Conservation (phyloP, 1,140 invertebrate genomes). For the Platorchestia sp. region DNA sequence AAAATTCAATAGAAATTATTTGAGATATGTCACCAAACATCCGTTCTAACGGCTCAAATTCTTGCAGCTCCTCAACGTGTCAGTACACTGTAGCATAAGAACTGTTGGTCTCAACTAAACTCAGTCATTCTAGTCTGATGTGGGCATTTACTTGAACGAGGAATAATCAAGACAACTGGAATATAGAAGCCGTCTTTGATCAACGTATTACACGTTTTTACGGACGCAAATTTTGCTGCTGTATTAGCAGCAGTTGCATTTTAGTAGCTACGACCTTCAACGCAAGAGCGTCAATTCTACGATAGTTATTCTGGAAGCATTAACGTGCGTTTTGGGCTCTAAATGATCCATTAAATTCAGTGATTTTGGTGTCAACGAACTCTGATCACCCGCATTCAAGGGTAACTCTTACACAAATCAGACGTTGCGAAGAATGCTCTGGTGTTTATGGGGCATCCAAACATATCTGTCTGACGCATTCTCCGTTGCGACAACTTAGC, state of each 20-base stretch:
- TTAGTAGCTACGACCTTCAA: not conserved
- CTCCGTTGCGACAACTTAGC: not conserved
- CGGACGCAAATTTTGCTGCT: not conserved
- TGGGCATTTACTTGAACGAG: not conserved
- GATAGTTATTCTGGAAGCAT: conserved; percentile 17
- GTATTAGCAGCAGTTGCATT: not conserved
- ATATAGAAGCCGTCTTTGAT: not conserved
- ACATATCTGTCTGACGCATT: not conserved
- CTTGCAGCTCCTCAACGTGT: not conserved
- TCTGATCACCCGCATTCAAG: not conserved
- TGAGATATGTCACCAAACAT: not conserved
- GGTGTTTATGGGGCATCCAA: not conserved
- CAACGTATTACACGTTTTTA: not conserved
- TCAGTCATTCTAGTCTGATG: not conserved
- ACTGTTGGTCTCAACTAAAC: not conserved
- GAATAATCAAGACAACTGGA: not conserved
- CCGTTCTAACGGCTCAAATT: not conserved
- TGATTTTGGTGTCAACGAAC: not conserved
- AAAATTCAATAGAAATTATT: not conserved
- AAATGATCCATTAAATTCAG: not conserved
- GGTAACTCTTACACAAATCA: not conserved
- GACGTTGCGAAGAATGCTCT: not conserved
- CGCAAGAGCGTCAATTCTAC: not conserved
- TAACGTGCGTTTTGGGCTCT: not conserved
- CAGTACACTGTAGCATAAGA: not conserved